These are phyloP conservation scores for Nycteola revayana DNA, from an alignment of 2,888 invertebrate species.

Conservation along the genomic window DNA sequence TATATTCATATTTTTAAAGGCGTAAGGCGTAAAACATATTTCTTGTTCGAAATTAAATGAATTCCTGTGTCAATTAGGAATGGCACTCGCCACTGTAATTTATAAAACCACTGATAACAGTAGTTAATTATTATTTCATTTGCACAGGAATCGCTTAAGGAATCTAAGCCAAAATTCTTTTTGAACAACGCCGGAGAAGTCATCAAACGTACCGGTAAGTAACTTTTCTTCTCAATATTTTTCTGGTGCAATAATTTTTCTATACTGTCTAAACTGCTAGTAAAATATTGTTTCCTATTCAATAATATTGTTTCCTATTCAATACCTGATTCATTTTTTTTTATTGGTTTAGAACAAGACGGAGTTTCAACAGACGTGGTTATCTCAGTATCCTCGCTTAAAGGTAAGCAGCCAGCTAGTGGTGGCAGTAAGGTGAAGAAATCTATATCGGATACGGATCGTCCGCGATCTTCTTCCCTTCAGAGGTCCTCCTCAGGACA, in stretches of 20 bases:
- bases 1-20: no score
- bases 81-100: no score
- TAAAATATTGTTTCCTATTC: no score
- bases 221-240: no score
- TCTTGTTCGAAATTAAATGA: no score
- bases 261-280: no score
- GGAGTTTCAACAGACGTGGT: constrained; percentile 67
- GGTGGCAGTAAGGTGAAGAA: constrained; percentile 76
- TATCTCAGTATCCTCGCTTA: constrained; percentile 68
- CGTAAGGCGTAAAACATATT: no score
- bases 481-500: constrained; percentile 73
- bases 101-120: no score
- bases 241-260: no score
- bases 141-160: constrained; percentile 73
- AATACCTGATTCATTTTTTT: neutral
- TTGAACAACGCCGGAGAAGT: constrained; percentile 78
- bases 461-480: constrained; percentile 66
- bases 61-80: no score
- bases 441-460: constrained; percentile 66
- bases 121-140: no score
- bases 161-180: constrained; percentile 74
- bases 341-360: constrained; percentile 54
- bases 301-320: no score
- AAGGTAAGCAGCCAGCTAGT: constrained; percentile 75
- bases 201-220: constrained; percentile 70